phyloP scores from a whole-genome alignment of 2,113 vertebrate genomes.

The Sminthopsis crassicaudata region DNA sequence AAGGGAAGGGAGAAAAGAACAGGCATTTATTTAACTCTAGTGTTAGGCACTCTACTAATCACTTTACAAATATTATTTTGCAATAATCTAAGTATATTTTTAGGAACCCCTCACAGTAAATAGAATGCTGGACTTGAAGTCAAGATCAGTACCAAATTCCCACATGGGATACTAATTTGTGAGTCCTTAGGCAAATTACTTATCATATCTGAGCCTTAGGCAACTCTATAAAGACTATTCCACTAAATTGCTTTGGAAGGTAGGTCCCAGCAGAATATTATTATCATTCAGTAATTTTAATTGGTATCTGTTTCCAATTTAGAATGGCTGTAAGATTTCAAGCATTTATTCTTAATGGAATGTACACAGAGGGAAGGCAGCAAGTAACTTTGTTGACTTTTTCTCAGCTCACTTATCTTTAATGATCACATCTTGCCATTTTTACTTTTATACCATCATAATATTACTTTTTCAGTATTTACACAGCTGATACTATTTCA shows the following conservation, averaged over 20 bases:
- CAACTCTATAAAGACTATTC: not conserved
- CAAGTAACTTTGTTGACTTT: not conserved
- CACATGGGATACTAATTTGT: not conserved
- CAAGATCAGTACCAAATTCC: not conserved
- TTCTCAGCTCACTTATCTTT: not conserved
- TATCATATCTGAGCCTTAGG: not conserved
- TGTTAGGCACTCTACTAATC: not conserved
- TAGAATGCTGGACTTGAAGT: not conserved
- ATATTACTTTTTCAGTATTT: not conserved
- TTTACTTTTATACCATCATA: not conserved
- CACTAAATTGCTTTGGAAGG: not conserved
- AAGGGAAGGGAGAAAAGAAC: not conserved
- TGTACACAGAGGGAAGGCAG: not conserved
- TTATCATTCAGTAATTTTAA: not conserved
- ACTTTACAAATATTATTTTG: not conserved
- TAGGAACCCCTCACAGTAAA: not conserved
- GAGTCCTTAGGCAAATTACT: not conserved
- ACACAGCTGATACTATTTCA: not conserved
- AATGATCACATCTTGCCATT: not conserved
- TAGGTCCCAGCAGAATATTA: not conserved
- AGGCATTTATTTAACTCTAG: not conserved
- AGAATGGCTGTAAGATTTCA: not conserved
- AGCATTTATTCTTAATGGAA: not conserved
- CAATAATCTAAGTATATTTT: not conserved
- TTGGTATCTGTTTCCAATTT: not conserved